Conservation (phyloP, 1,140 invertebrate species). For the Panonychus citri region DNA sequence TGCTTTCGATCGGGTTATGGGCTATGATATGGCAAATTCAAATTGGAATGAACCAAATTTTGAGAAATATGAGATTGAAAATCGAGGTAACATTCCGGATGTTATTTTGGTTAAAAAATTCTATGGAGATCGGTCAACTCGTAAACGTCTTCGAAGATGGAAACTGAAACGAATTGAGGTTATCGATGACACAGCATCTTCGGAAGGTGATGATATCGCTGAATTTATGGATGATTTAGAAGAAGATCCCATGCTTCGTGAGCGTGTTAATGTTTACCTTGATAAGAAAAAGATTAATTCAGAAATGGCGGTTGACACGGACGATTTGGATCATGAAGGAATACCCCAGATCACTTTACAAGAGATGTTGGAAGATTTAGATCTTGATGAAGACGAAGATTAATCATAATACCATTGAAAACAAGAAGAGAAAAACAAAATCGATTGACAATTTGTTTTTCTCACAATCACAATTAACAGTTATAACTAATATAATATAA, state of each 20-base stretch:
- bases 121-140: slow-evolving; percentile 44
- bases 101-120: slow-evolving; percentile 78
- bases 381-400: neutral
- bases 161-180: slow-evolving; percentile 60
- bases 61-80: slow-evolving; percentile 42
- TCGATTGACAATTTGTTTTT: too few species aligned
- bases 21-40: slow-evolving; percentile 63
- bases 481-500: too few species aligned
- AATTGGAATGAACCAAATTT: slow-evolving; percentile 74
- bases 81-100: slow-evolving; percentile 46
- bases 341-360: slow-evolving; percentile 66
- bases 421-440: too few species aligned
- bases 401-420: too few species aligned
- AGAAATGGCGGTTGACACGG: slow-evolving; percentile 25
- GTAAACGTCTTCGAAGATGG: slow-evolving; percentile 59
- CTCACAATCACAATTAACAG: too few species aligned
- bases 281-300: slow-evolving; percentile 5
- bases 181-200: slow-evolving; percentile 25
- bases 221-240: slow-evolving; percentile 94
- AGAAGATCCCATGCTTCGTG: slow-evolving; percentile 64
- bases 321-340: slow-evolving; percentile 40
- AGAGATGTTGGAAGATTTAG: slow-evolving; percentile 89
- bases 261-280: slow-evolving; percentile 83
- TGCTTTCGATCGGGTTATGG: slow-evolving; percentile 72
- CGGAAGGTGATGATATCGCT: slow-evolving; percentile 50